Evolutionary conservation across 2,888 invertebrate species (phyloP).

Genomic region (Bellardia pandia): DNA sequence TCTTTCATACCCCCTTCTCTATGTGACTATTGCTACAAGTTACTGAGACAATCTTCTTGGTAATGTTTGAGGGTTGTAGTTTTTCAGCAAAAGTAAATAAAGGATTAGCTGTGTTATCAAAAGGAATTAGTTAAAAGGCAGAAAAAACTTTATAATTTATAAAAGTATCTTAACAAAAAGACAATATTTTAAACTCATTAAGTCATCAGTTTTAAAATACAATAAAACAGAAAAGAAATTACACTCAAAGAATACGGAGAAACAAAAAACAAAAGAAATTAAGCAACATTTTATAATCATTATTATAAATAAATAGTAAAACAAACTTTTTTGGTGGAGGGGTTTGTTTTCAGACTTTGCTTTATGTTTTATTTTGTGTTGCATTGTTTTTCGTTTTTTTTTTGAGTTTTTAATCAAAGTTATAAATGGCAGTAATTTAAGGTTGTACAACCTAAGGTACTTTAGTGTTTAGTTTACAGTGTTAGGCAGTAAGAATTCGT

Average conservation of each 20-base stretch:
- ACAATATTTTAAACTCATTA: slow-evolving; percentile 68
- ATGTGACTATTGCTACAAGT: too few species aligned
- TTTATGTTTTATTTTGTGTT: slow-evolving; percentile 30
- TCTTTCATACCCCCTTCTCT: too few species aligned
- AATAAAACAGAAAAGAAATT: slow-evolving; percentile 18
- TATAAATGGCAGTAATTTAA: slow-evolving; percentile 34
- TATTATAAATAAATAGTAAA: slow-evolving; percentile 27
- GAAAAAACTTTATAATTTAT: slow-evolving; percentile 64
- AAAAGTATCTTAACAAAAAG: slow-evolving; percentile 54
- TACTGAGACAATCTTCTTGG: too few species aligned
- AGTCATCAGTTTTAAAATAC: slow-evolving; percentile 50
- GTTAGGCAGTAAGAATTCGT: too few species aligned
- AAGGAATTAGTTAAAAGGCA: slow-evolving; percentile 47
- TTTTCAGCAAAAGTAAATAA: slow-evolving; percentile 32
- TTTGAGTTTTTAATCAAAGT: slow-evolving; percentile 41
- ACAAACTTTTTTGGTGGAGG: slow-evolving; percentile 9
- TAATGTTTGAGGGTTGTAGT: neutral
- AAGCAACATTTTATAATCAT: slow-evolving; percentile 45
- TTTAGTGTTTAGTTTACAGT: neutral
- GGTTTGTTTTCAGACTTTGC: neutral
- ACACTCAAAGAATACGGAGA: neutral
- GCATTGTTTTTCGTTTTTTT: neutral
- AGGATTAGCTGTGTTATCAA: slow-evolving; percentile 64
- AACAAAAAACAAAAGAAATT: slow-evolving; percentile 50
- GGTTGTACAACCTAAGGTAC: neutral